Conservation (phyloP, 2,113 vertebrate genomes). For the Dermatemys mawii region DNA sequence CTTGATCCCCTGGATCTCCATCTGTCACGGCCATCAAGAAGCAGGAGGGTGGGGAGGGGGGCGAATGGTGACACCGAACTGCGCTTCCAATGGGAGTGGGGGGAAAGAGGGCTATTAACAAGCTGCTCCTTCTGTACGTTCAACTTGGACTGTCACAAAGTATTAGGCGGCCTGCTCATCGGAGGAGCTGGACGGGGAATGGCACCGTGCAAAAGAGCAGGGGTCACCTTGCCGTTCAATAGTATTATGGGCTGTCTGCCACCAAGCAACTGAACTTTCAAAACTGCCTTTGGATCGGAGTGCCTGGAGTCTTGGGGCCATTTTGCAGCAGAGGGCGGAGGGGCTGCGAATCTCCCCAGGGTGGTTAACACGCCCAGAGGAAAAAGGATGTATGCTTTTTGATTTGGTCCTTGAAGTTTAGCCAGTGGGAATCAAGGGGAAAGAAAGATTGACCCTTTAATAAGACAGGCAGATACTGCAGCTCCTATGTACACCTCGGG, state of each 20-base stretch:
- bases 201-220: conserved; percentile 31
- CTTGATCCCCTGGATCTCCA: fast-evolving
- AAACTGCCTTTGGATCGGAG: not conserved
- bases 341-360: fast-evolving
- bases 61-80: fast-evolving
- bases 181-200: not conserved
- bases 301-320: fast-evolving
- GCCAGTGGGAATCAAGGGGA: not conserved
- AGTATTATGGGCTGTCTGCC: conserved; percentile 18
- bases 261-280: conserved; percentile 18
- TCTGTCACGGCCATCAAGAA: fast-evolving
- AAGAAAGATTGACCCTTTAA: not conserved
- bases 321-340: not conserved
- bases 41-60: not conserved
- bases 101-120: not conserved
- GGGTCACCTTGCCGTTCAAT: conserved; percentile 40
- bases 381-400: not conserved
- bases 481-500: not conserved
- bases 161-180: fast-evolving
- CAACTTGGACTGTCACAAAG: not conserved
- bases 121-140: fast-evolving
- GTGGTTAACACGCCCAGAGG: fast-evolving
- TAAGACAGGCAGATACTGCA: not conserved
- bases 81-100: fast-evolving
- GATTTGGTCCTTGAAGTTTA: not conserved